A percentile compares a stretch with the other conserved stretches of the same genome.
These are phyloP conservation scores for Plecotus auritus DNA, from an alignment of 2,113 vertebrate genomes.

Conservation along the genomic window DNA sequence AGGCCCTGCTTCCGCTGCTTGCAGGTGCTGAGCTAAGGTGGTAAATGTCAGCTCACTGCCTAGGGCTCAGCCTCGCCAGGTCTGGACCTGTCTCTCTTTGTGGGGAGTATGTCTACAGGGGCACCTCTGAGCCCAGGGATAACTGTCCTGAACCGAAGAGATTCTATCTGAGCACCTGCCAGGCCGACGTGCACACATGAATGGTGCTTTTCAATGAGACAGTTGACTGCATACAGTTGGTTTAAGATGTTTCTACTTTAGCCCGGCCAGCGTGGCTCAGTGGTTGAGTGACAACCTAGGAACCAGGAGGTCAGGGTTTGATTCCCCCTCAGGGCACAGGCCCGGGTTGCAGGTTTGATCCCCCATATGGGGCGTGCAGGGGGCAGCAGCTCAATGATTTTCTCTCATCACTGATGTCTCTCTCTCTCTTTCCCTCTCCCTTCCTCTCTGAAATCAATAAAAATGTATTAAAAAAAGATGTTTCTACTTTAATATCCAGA, in stretches of 20 bases:
- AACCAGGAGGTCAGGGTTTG: no score
- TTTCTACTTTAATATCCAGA: background rate
- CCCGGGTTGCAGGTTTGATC: no score
- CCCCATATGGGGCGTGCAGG: no score
- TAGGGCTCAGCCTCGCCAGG: background rate
- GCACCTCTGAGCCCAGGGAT: background rate
- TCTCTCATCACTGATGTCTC: no score
- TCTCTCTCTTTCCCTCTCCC: no score
- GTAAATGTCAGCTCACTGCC: background rate
- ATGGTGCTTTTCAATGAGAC: background rate
- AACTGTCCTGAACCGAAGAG: background rate
- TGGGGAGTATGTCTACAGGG: background rate
- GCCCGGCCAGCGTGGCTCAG: no score
- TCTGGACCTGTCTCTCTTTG: background rate
- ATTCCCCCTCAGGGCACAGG: no score
- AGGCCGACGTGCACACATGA: background rate
- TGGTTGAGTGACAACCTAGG: no score
- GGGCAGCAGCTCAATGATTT: no score
- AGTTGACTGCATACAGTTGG: background rate
- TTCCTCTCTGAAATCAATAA: no score
- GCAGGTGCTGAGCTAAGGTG: background rate
- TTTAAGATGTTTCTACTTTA: background rate
- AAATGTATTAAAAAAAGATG: background rate
- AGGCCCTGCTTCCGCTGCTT: background rate
- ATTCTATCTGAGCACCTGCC: background rate